phyloP scores from a whole-genome alignment of 2,113 vertebrate species.

The Perca schrenkii region DNA sequence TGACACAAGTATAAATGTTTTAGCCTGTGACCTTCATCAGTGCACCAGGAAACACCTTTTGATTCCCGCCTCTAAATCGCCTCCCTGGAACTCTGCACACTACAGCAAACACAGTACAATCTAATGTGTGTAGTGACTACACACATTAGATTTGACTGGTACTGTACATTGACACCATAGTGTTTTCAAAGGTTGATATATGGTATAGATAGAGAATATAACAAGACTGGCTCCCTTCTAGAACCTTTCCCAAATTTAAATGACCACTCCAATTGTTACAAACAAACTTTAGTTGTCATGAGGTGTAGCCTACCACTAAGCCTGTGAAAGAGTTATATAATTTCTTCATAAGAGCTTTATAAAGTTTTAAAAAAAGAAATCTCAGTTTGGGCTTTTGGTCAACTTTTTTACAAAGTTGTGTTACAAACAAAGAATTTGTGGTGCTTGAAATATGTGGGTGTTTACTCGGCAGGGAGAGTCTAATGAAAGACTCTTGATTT shows the following conservation, averaged over 20 bases:
- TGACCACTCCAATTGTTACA: neutral
- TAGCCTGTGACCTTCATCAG: slow-evolving; percentile 47
- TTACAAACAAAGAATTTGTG: neutral
- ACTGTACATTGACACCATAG: neutral
- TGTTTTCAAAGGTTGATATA: neutral
- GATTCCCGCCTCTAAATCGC: slow-evolving; percentile 26
- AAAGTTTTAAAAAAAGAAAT: neutral
- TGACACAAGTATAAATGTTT: slow-evolving; percentile 37
- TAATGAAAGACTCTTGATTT: neutral
- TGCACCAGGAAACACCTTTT: slow-evolving; percentile 5
- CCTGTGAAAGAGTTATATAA: neutral
- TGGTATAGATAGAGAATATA: neutral
- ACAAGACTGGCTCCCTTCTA: neutral
- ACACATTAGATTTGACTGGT: neutral
- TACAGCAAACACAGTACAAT: neutral
- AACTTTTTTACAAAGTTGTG: too few relatives aligned
- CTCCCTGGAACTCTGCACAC: neutral
- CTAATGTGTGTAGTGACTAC: neutral
- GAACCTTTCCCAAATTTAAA: neutral
- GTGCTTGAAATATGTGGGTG: neutral
- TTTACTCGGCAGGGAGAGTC: neutral
- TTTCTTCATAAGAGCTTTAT: neutral
- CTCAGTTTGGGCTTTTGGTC: too few relatives aligned
- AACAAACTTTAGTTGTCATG: neutral
- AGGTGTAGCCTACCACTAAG: neutral